Evolutionary conservation across 2,797 vertebrate genomes (phyloP), one percentile per base, ranked within the genome.

Genomic region (Semotilus atromaculatus): DNA sequence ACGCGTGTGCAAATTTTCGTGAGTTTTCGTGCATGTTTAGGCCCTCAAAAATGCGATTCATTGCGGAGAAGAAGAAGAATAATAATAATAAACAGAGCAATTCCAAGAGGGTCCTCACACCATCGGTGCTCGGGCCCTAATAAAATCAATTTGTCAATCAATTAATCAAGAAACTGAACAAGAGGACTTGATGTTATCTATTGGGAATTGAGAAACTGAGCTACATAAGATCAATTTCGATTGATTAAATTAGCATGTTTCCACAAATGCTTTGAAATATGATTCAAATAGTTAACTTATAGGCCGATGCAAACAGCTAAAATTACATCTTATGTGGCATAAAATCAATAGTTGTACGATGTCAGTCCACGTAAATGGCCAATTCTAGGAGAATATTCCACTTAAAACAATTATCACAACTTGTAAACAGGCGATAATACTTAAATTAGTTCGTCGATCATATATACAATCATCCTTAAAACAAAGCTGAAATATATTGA

Each of bases 401-500:
- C 51, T 72, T 64, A 21, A 77, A 83, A 85, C 60, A 80, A 53
- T 80, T 70, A 36, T 13, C 21, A 55, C 87, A 73, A 74, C 82
- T 86, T 71, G 85, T 90, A 89, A 89, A 67, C 38, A 62, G 80
- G 83, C n/a, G 64, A 51, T 86, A 88, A 64, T 78, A 73, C 84
- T 86, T 81, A 83, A 82, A 88, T 89, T 45, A 83, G 73, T 84
- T 68, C 34, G 79, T 75, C 11, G 1, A 58, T 51, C 75, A 81
- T 87, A 85, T 83, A 62, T 81, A 85, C 86, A 88, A 83, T 86
- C 80, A 86, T 78, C 29, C 60, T 40, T 77, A 83, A 48, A 84
- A 87, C 38, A 87, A 55, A 89, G 74, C 86, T 48, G 31, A 92
- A 89, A 91, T 89, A 43, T 86, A 89, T 55, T 58, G 62, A 85